Conservation (phyloP, 1,140 invertebrate species). For the Drosophila novamexicana region DNA sequence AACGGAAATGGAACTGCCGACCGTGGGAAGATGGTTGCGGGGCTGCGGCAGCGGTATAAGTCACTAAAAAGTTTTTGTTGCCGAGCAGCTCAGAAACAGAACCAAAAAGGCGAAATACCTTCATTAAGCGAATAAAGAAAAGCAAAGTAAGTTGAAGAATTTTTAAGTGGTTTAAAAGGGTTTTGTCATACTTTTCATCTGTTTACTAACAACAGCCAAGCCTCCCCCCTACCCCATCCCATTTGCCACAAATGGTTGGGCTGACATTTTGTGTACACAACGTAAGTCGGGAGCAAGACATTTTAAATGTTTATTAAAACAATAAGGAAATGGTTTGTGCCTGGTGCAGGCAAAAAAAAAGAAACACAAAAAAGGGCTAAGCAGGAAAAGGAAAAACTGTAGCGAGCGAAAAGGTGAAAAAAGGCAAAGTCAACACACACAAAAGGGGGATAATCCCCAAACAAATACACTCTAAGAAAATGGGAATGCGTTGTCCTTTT, state of each 20-base stretch:
- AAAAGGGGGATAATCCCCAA: constrained; percentile 76
- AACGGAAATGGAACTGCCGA: constrained; percentile 59
- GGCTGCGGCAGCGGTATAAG: constrained; percentile 10
- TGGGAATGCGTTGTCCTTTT: constrained; percentile 63
- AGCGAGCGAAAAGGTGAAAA: constrained; percentile 64
- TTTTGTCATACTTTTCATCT: constrained; percentile 82
- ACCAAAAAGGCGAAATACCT: constrained; percentile 80
- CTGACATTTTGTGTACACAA: constrained; percentile 66
- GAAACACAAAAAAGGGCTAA: constrained; percentile 38
- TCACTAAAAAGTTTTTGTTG: constrained; percentile 58
- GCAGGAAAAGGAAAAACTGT: constrained; percentile 43
- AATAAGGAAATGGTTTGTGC: constrained; percentile 82
- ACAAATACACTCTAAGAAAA: constrained; percentile 60
- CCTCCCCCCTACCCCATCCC: not conserved
- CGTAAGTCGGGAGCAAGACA: constrained; percentile 77
- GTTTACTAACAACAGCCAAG: constrained; percentile 29
- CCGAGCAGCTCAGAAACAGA: constrained; percentile 52
- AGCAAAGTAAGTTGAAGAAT: constrained; percentile 82
- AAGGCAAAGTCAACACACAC: constrained; percentile 64
- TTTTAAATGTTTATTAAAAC: constrained; percentile 84
- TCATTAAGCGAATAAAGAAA: constrained; percentile 83
- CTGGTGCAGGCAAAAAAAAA: constrained; percentile 25
- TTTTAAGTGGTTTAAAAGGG: constrained; percentile 84
- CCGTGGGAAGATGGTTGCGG: not conserved
- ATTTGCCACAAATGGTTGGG: constrained; percentile 68